Evolutionary conservation across 2,797 vertebrate genomes (phyloP), one percentile per base, ranked within the genome.

Genomic region (Esox masquinongy): DNA sequence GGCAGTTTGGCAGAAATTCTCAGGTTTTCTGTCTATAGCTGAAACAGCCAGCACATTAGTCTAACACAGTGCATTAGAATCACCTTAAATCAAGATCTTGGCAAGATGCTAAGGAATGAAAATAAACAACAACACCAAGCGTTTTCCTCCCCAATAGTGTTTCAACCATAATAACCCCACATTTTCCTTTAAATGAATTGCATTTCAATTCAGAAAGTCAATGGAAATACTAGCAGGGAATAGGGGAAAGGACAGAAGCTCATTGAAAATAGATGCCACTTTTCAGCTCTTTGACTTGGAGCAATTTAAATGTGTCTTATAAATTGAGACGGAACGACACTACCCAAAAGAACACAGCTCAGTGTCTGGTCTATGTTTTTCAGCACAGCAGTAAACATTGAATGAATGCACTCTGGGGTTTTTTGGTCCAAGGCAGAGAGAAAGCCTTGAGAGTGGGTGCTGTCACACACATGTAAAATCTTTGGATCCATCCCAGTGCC

Each of bases 381-480:
- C 83, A 75, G 79, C 79, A 78, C 76, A 56, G 24, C 22, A 31
- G 84, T 75, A 77, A 72, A 86, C 87, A 90, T 84, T 85, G 86
- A 85, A 83, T 88, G 84, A 85, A 82, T 88, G 88, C 85, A 88
- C 87, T 87, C 79, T 72, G 81, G 79, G 79, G 84, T 47, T 88
- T 83, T 87, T 88, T 87, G 79, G 79, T 75, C 22, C 47, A 84
- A 85, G 81, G 86, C 85, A 84, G 86, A 77, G 74, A 76, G 89
- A 82, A 6, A 31, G 50, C 50, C 17, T 53, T 80, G 77, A 84
- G 90, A 77, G 84, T 78, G 79, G 85, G 86, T 86, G 83, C 88
- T 89, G 91, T 86, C 91, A 92, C 79, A 79, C 84, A 88, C 83
- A 80, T 90, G 89, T 83, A 84, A 90, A 90, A 88, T 87, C 88